Base-by-base conservation (phyloP, 1,140 invertebrate genomes). In the Heliconius nattereri region DNA sequence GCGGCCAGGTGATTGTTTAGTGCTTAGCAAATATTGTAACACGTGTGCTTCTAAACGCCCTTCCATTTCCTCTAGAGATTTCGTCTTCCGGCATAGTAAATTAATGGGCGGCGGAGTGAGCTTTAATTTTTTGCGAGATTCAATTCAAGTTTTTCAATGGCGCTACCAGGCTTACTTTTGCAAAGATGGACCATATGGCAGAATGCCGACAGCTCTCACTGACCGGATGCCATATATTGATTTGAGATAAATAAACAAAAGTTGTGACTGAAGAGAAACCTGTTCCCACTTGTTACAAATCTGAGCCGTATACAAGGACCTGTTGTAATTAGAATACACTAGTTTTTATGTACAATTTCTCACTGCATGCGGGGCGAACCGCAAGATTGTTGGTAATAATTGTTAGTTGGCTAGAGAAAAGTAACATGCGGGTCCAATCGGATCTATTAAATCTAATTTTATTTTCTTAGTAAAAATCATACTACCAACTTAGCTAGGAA, bases 1-100 rank as follows among this genome's bases (percentile, higher is more conserved):
- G 90, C 89, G 88, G 87, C 85, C 91, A 92, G 87, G 91, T 92
- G 92, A 91, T 92, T 92, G 87, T 84, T 85, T 82, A 87, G 85
- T 87, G 87, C 86, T 90, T 89, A 89, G 92, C 91, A 94, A 94
- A 94, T 94, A 94, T 94, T 94, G 90, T 93, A 93, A 93, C 92
- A 94, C 92, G 92, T 94, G 92, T 93, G 91, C 89, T 84, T 84
- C 81, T 40, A 86, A 82, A 79, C 84, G 87, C 90, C 90, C 90
- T 89, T 90, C 89, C 92, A 93, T 93, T 94, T 94, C 92, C 92
- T 94, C 90, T 91, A 87, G 87, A 93, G 90, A 93, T 93, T 93
- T 93, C 87, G 88, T 92, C 92, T 94, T 93, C 93, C 92, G 92
- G 90, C 87, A 87, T 81, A 87, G 92, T 87, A 93, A 91, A 92